These are phyloP conservation scores for Tauraco erythrolophus DNA, from an alignment of 2,113 vertebrate species.

Conservation along the genomic window DNA sequence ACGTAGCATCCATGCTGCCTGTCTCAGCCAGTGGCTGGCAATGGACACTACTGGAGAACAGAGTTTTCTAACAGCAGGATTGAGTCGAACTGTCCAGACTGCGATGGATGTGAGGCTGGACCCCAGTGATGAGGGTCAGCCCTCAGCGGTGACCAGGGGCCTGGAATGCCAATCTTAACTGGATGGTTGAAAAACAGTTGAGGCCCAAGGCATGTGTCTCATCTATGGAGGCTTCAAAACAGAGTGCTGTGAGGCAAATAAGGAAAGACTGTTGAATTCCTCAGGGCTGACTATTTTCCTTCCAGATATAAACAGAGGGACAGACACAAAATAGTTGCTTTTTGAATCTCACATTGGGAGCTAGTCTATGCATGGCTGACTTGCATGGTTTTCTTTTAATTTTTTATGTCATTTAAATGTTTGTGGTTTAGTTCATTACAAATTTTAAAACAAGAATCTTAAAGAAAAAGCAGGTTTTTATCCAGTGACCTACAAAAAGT, in stretches of 20 bases:
- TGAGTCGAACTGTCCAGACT: background rate
- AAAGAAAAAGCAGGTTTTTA: background rate
- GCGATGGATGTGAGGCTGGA: background rate
- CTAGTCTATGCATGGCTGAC: background rate
- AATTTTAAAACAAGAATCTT: background rate
- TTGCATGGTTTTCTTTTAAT: background rate
- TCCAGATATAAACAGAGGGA: background rate
- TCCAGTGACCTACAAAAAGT: conserved; percentile 9
- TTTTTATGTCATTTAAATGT: conserved; percentile 26
- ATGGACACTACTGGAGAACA: background rate
- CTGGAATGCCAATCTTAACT: background rate
- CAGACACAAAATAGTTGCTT: background rate
- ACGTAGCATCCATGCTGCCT: background rate
- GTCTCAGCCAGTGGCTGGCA: background rate
- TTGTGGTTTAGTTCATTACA: background rate
- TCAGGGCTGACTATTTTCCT: background rate
- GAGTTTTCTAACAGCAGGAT: background rate
- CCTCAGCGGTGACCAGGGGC: background rate
- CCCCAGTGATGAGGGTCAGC: background rate
- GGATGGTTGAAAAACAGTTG: background rate
- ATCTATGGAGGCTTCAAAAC: background rate
- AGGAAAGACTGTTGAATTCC: background rate
- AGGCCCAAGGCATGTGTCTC: background rate
- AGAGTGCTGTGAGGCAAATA: background rate
- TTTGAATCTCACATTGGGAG: background rate